Evolutionary conservation across 2,888 invertebrate genomes (phyloP).

Genomic region (Phymatocera aterrima): DNA sequence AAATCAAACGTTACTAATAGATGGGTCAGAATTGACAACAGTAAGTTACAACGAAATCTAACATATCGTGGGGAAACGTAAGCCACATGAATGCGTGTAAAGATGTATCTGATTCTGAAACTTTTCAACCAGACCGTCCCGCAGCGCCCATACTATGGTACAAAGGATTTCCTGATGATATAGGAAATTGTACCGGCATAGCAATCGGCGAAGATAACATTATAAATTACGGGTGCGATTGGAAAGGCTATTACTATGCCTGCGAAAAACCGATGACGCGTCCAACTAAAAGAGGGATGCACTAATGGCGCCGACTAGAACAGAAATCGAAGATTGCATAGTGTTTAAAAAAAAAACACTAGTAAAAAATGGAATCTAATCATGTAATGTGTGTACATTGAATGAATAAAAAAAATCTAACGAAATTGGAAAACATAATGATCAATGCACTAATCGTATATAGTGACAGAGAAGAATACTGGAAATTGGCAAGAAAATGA

Average conservation of each 20-base stretch:
- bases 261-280: background rate
- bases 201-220: background rate
- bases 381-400: too few species aligned
- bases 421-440: too few species aligned
- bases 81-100: background rate
- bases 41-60: background rate
- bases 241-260: background rate
- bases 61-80: background rate
- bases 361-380: too few species aligned
- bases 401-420: too few species aligned
- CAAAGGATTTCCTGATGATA: background rate
- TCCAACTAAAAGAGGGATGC: too few species aligned
- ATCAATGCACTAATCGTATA: too few species aligned
- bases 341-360: too few species aligned
- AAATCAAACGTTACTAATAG: background rate
- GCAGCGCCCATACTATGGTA: background rate
- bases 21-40: constrained; percentile 4
- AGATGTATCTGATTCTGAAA: background rate
- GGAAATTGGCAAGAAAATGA: too few species aligned
- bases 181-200: background rate
- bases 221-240: background rate
- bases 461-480: too few species aligned
- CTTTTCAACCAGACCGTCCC: background rate
- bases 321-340: too few species aligned
- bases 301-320: too few species aligned